Conservation (phyloP, 2,888 invertebrate genomes). For the Oscheius sp. region DNA sequence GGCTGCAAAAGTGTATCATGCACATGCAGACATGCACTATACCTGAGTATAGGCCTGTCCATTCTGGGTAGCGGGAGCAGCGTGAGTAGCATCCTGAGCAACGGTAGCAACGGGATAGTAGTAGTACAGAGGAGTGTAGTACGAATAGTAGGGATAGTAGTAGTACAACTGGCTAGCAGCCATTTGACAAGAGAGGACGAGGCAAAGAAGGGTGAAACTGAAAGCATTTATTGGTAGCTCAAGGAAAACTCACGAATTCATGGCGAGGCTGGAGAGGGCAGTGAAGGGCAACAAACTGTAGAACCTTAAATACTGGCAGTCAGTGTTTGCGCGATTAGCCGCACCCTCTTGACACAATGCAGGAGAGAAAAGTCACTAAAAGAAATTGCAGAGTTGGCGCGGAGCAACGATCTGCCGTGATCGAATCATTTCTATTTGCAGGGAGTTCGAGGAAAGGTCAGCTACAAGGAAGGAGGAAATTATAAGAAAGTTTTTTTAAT, state of each 20-base stretch:
- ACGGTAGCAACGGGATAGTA: constrained; percentile 44
- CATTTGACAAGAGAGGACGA: constrained; percentile 28
- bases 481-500: not conserved
- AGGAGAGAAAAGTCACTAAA: constrained; percentile 20
- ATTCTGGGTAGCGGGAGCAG: not conserved
- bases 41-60: constrained; percentile 32
- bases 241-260: constrained; percentile 26
- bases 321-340: constrained; percentile 32
- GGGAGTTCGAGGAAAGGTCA: not conserved
- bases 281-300: constrained; percentile 17
- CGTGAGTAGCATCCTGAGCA: constrained; percentile 7
- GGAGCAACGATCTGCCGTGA: too few species aligned
- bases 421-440: too few species aligned
- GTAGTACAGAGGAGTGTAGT: constrained; percentile 27
- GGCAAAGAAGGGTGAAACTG: constrained; percentile 45
- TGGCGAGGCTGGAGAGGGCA: constrained; percentile 29
- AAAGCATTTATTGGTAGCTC: constrained; percentile 23
- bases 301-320: constrained; percentile 27
- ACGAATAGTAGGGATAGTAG: constrained; percentile 45
- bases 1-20: constrained; percentile 8
- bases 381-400: constrained; percentile 3
- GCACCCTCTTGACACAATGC: constrained; percentile 33
- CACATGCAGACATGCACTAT: not conserved
- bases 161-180: constrained; percentile 46
- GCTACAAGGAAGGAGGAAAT: not conserved